Conservation (phyloP, 1,140 invertebrate genomes). For the Camponotus vicinus region DNA sequence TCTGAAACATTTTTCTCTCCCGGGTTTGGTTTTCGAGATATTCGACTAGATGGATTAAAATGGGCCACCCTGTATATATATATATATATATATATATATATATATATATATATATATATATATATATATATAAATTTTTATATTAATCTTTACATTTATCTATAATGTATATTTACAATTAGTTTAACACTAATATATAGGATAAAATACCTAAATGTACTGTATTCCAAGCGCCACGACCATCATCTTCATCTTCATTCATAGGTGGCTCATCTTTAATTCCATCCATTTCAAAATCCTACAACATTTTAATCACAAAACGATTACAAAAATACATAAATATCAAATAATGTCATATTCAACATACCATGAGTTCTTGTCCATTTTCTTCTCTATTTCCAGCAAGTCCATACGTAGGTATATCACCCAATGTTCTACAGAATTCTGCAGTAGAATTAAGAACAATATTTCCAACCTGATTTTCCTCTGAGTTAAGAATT, state of each 20-base stretch:
- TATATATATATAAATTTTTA: too few relatives aligned
- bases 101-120: too few relatives aligned
- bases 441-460: constrained; percentile 98
- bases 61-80: too few relatives aligned
- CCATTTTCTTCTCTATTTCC: constrained; percentile 95
- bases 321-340: neutral
- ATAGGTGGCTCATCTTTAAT: constrained; percentile 85
- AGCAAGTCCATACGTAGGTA: constrained; percentile 96
- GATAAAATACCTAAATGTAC: constrained; percentile 88
- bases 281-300: constrained; percentile 89
- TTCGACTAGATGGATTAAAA: too few relatives aligned
- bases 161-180: neutral
- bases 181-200: neutral
- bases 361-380: constrained; percentile 92
- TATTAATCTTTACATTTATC: constrained; percentile 3
- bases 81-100: too few relatives aligned
- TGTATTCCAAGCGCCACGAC: constrained; percentile 90
- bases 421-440: constrained; percentile 97
- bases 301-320: constrained; percentile 45
- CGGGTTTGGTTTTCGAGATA: too few relatives aligned
- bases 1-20: too few relatives aligned
- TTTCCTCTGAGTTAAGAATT: constrained; percentile 80
- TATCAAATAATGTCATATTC: neutral
- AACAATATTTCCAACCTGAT: constrained; percentile 89
- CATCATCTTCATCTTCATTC: constrained; percentile 85